Conservation (phyloP, 2,888 invertebrate species). For the Tineola bisselliella region DNA sequence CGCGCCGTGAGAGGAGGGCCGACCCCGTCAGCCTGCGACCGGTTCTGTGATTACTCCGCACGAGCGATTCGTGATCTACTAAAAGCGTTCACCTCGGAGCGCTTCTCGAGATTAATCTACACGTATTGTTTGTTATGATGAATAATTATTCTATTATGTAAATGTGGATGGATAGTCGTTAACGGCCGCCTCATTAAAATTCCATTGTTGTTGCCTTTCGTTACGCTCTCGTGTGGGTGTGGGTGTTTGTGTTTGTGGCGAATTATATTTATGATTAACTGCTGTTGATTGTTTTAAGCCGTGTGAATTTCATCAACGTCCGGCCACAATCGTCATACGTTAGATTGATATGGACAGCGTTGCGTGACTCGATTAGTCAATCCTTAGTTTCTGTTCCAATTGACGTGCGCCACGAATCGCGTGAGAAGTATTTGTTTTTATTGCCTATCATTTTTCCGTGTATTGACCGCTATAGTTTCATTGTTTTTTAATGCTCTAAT, state of each 20-base stretch:
- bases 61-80: conserved; percentile 2
- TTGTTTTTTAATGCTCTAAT: neutral
- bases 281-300: neutral
- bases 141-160: conserved; percentile 60
- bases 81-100: neutral
- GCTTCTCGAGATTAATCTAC: neutral
- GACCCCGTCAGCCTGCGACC: conserved; percentile 21
- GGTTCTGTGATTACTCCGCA: conserved; percentile 26
- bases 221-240: conserved; percentile 35
- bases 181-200: conserved; percentile 56
- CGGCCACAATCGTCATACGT: neutral
- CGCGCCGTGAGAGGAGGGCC: conserved; percentile 21
- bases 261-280: conserved; percentile 24
- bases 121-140: conserved; percentile 26
- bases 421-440: neutral
- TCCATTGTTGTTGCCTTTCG: conserved; percentile 39
- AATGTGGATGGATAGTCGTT: conserved; percentile 43
- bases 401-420: neutral
- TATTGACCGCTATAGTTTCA: neutral
- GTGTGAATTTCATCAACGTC: conserved; percentile 1
- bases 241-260: conserved; percentile 32
- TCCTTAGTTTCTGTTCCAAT: neutral
- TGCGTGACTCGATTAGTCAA: neutral
- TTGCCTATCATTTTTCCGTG: neutral
- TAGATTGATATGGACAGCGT: neutral